Percentiles rank a stretch among this genome's conserved stretches.
Evolutionary conservation across 2,113 vertebrate genomes (phyloP).

Genomic region (Amazona vittata): DNA sequence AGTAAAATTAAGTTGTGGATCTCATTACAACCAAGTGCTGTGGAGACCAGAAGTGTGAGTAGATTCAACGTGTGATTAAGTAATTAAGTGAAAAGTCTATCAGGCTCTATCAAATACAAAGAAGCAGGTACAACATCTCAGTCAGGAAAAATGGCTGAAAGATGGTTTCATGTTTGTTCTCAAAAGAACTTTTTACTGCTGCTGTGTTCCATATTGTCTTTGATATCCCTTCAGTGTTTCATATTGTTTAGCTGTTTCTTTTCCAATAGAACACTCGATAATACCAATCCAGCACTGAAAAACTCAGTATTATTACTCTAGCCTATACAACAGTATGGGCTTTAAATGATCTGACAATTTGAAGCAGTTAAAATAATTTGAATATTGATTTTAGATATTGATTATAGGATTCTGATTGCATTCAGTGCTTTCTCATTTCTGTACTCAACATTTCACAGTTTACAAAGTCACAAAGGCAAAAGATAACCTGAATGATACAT

Average conservation of each 20-base stretch:
- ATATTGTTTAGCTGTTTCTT: not conserved
- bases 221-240: not conserved
- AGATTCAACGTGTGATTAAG: not conserved
- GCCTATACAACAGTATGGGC: not conserved
- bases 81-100: not conserved
- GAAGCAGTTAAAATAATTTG: not conserved
- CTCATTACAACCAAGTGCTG: not conserved
- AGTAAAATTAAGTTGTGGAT: not conserved
- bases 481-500: not conserved
- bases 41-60: not conserved
- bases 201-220: not conserved
- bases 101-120: not conserved
- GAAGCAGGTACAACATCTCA: not conserved
- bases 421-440: not conserved
- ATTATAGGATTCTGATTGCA: not conserved
- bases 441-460: not conserved
- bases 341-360: not conserved
- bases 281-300: not conserved
- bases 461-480: not conserved
- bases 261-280: not conserved
- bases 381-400: not conserved
- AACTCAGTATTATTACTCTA: not conserved
- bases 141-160: not conserved
- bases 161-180: not conserved
- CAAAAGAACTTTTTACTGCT: not conserved